These are phyloP conservation scores for Salvelinus sp. DNA, from an alignment of 2,113 vertebrate species.

Conservation along the genomic window DNA sequence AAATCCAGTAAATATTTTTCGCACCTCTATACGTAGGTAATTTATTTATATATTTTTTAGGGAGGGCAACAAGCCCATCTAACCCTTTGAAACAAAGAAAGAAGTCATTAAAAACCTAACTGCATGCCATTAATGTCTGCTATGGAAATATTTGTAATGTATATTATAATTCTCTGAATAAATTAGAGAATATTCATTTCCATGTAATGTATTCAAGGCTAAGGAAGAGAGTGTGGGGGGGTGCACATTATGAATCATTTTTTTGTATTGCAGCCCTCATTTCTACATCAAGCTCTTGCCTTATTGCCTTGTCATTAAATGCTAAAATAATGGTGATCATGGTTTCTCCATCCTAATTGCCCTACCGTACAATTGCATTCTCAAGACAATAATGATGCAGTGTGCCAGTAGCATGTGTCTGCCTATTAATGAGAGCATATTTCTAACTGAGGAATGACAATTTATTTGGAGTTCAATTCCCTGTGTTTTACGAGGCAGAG, in stretches of 20 bases:
- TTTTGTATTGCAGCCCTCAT: conserved; percentile 75
- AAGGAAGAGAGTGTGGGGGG: conserved; percentile 69
- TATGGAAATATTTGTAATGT: conserved; percentile 76
- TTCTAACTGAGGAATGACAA: conserved; percentile 68
- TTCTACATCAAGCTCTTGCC: conserved; percentile 51
- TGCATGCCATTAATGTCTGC: conserved; percentile 69
- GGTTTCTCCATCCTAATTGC: conserved; percentile 78
- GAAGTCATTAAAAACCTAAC: conserved; percentile 77
- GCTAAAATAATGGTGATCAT: conserved; percentile 80
- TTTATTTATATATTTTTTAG: conserved; percentile 55
- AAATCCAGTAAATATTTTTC: conserved; percentile 51
- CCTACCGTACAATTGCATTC: conserved; percentile 72
- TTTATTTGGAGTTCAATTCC: conserved; percentile 52
- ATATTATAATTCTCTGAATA: conserved; percentile 78
- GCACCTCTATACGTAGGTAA: conserved; percentile 39
- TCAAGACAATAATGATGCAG: conserved; percentile 77
- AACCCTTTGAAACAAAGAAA: conserved; percentile 57
- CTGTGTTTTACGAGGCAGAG: conserved; percentile 34
- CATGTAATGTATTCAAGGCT: conserved; percentile 78
- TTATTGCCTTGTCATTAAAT: conserved; percentile 80
- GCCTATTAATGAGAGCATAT: conserved; percentile 75
- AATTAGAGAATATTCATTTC: conserved; percentile 76
- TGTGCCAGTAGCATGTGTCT: conserved; percentile 59
- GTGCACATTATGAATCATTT: conserved; percentile 81
- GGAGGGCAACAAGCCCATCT: conserved; percentile 48